Conservation (phyloP, 2,888 invertebrate genomes). For the Leuctra nigra region DNA sequence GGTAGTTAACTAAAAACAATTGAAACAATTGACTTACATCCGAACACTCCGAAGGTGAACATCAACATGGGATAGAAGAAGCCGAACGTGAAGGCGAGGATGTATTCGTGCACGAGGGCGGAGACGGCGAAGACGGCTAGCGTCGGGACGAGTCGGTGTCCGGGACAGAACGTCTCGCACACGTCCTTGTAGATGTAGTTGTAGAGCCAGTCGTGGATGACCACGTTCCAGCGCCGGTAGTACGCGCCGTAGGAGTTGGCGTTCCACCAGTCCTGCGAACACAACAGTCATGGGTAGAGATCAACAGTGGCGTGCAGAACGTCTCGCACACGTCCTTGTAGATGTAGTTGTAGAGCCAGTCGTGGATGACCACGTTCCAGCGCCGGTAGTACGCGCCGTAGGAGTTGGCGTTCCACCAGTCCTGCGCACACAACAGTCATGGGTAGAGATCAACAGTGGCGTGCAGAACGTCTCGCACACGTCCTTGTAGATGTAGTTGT, state of each 20-base stretch:
- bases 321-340: constrained; percentile 60
- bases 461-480: constrained; percentile 41
- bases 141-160: constrained; percentile 48
- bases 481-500: constrained; percentile 81
- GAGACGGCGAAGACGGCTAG: constrained; percentile 69
- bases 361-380: constrained; percentile 93
- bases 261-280: constrained; percentile 94
- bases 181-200: constrained; percentile 78
- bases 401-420: constrained; percentile 91
- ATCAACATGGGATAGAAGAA: constrained; percentile 86
- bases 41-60: constrained; percentile 64
- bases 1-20: not conserved
- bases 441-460: no score
- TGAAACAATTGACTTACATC: constrained; percentile 38
- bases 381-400: constrained; percentile 81
- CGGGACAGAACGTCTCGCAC: constrained; percentile 41
- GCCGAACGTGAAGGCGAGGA: constrained; percentile 68
- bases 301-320: no score
- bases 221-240: constrained; percentile 92
- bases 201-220: constrained; percentile 92
- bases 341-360: constrained; percentile 88
- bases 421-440: no score
- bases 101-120: constrained; percentile 82
- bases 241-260: constrained; percentile 71
- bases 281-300: no score